A percentile compares a stretch with the other conserved stretches of the same genome.
These are phyloP conservation scores for Zonitis immaculata DNA, from an alignment of 2,888 invertebrate genomes.

Conservation along the genomic window DNA sequence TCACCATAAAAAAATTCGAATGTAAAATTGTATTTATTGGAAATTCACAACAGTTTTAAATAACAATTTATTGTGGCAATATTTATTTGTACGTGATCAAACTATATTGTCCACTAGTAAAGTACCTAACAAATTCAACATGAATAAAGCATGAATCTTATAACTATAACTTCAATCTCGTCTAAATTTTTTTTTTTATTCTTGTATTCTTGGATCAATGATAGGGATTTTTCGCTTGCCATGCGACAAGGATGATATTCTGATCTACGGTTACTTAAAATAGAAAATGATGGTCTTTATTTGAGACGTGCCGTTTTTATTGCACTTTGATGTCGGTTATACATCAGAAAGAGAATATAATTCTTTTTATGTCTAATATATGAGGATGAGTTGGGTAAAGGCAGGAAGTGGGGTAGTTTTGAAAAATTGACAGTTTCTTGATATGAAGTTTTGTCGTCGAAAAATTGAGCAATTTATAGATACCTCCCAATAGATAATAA, in stretches of 20 bases:
- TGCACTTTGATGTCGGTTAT: conserved; percentile 37
- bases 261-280: conserved; percentile 34
- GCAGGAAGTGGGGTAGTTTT: too few relatives aligned
- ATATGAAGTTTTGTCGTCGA: too few relatives aligned
- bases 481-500: too few relatives aligned
- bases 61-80: not conserved
- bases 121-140: conserved; percentile 28
- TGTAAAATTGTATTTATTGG: not conserved
- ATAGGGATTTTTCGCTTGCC: conserved; percentile 20
- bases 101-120: conserved; percentile 24
- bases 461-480: too few relatives aligned
- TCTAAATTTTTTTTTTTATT: too few relatives aligned
- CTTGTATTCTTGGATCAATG: too few relatives aligned
- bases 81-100: not conserved
- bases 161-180: conserved; percentile 31
- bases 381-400: too few relatives aligned
- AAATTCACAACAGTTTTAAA: not conserved
- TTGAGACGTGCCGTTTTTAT: conserved; percentile 39
- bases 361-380: conserved; percentile 33
- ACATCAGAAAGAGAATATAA: conserved; percentile 30
- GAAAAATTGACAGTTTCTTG: too few relatives aligned
- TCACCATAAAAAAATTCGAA: too few relatives aligned
- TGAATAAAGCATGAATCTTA: conserved; percentile 33
- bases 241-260: conserved; percentile 29
- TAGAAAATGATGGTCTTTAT: conserved; percentile 37